Conservation (phyloP, 92 coral and sea anemone genomes). For the Chrysogorgia sp. region DNA sequence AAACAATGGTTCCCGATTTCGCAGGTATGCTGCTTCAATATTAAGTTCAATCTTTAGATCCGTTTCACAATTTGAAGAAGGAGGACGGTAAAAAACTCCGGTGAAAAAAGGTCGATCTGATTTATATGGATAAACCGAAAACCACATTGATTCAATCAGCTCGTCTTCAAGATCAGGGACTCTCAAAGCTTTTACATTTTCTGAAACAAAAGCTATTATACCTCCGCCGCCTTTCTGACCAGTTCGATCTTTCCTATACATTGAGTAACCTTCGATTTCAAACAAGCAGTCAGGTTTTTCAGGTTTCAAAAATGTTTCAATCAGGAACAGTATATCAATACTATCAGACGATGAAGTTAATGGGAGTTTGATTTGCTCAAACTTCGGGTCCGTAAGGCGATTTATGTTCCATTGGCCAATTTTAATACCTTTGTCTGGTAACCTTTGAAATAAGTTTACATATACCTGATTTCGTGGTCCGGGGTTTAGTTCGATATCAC, state of each 20-base stretch:
- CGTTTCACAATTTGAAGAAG: no score
- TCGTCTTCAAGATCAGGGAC: conserved; percentile 18
- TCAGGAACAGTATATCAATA: conserved; percentile 33
- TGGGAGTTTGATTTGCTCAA: conserved; percentile 47
- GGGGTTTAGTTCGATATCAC: no score
- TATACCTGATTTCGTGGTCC: no score
- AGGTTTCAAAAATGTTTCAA: conserved; percentile 55
- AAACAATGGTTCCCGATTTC: no score
- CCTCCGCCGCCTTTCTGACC: conserved; percentile 50
- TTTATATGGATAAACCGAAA: no score
- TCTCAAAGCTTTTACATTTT: conserved; percentile 31
- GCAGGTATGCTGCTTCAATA: no score
- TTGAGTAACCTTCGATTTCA: conserved; percentile 30
- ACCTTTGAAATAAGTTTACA: no score
- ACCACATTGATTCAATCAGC: conserved; percentile 22
- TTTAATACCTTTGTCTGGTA: no score
- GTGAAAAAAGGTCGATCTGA: no score
- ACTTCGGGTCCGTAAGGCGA: conserved; percentile 19
- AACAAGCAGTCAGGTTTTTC: conserved; percentile 33
- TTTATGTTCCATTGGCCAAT: no score
- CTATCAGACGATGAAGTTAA: conserved; percentile 23
- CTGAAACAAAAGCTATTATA: conserved; percentile 43
- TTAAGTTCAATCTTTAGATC: no score
- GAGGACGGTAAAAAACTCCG: no score
- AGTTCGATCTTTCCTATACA: conserved; percentile 36